Base-by-base conservation (phyloP, 2,888 invertebrate species). In the Gisinianus flammeolus region DNA sequence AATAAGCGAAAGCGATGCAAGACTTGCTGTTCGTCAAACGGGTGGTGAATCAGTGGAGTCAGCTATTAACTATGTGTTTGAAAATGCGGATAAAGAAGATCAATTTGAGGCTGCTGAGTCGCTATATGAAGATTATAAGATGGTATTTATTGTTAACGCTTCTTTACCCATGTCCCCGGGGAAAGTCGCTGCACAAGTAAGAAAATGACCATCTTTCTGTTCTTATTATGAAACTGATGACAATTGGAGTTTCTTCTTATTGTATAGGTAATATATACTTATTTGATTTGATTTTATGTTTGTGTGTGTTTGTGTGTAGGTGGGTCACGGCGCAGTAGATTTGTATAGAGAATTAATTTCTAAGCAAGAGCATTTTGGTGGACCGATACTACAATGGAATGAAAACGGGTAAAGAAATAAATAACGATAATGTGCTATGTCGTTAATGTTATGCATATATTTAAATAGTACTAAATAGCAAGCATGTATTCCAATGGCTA, bases 111-210 rank as follows among this genome's bases (percentile, higher is more conserved):
- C 74, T 12, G 70, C 73, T 16, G 79, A 78, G 22, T 35, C 68
- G 24, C 76, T 82, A 67, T 84, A 80, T 67, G 82, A 82, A 69
- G 85, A 85, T 6, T 84, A 82, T 76, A 84, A 85, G 76, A 85
- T 85, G 85, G 83, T 85, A 1, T 85, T 85, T 77, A 81, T 73
- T n/a, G 80, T 85, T 28, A 83, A 85, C 78, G 62, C 81, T 30
- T 84, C 85, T 35, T 74, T 85, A 58, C 80, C 80, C 24, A 85
- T 85, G 85, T 79, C 83, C 10, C 79, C 83, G 56, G 85, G 85
- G 5, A 85, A 85, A 84, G 82, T 85, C 80, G 85, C 85, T 22
- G 85, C 85, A 35, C 85, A 85, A 80, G 85, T 85, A 33, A 73
- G 77, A n/a, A n/a, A n/a, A n/a, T n/a, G n/a, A n/a, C n/a, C n/a